These are phyloP conservation scores for Sebastes itinus DNA, from an alignment of 2,797 vertebrate species.

Conservation along the genomic window DNA sequence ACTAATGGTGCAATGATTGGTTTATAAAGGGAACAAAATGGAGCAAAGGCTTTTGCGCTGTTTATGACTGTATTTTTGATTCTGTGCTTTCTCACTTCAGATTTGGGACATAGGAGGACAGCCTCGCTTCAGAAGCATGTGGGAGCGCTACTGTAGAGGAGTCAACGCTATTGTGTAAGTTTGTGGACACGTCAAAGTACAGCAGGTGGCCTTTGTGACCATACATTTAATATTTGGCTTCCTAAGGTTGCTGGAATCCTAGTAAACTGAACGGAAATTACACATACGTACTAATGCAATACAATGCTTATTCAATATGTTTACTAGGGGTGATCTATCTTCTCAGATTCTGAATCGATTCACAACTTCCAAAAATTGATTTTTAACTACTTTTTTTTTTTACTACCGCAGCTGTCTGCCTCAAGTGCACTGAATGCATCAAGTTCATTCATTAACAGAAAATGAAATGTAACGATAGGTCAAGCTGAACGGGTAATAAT, in stretches of 20 bases:
- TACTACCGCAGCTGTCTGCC: too few species aligned
- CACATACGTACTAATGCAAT: background rate
- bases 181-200: background rate
- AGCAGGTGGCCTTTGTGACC: background rate
- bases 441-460: too few species aligned
- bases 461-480: too few species aligned
- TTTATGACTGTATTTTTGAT: background rate
- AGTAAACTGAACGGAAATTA: background rate
- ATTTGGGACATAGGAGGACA: slow-evolving; percentile 99
- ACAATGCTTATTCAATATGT: background rate
- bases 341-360: too few species aligned
- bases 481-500: too few species aligned
- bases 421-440: too few species aligned
- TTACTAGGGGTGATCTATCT: too few species aligned
- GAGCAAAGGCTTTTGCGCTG: background rate
- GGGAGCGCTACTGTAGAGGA: slow-evolving; percentile 97
- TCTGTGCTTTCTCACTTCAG: slow-evolving; percentile 69
- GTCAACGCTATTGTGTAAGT: slow-evolving; percentile 99
- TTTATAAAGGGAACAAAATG: background rate
- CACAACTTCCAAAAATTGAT: too few species aligned
- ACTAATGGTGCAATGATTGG: background rate
- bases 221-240: background rate
- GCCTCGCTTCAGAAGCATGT: slow-evolving; percentile 99
- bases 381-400: too few species aligned
- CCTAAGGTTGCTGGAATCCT: background rate